phyloP scores from a whole-genome alignment of 2,797 vertebrate genomes.

The Peromyscus eremicus region DNA sequence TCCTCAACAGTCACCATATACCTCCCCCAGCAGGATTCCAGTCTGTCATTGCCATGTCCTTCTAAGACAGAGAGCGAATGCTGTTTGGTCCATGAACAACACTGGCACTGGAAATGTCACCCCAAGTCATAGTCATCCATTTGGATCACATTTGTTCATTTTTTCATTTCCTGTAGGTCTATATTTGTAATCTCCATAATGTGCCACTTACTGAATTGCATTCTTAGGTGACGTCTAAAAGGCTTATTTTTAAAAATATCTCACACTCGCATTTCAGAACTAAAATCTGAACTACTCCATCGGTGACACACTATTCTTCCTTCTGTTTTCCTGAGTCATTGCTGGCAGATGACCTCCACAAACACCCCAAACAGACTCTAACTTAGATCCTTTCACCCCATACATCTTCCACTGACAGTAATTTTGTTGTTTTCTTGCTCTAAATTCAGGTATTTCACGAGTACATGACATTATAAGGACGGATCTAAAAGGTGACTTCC shows the following conservation, averaged over 20 bases:
- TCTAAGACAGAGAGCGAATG: neutral
- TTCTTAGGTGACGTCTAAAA: slow-evolving; percentile 57
- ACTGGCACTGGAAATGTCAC: neutral
- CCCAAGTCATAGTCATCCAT: neutral
- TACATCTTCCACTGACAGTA: neutral
- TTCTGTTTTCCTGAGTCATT: neutral
- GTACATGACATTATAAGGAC: neutral
- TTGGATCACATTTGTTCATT: neutral
- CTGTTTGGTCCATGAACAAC: neutral
- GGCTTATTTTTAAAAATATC: neutral
- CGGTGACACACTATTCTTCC: neutral
- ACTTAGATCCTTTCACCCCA: neutral
- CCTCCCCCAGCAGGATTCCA: neutral
- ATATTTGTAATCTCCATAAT: slow-evolving; percentile 14
- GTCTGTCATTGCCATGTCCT: neutral
- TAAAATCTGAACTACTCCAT: slow-evolving; percentile 23
- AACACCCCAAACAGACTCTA: neutral
- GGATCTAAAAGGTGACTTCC: slow-evolving; percentile 1
- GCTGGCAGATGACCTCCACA: slow-evolving; percentile 17
- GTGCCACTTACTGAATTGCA: neutral
- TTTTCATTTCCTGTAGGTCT: slow-evolving; percentile 31
- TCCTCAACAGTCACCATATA: neutral
- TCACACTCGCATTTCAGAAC: slow-evolving; percentile 4
- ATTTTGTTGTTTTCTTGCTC: slow-evolving; percentile 16
- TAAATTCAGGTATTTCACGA: slow-evolving; percentile 39